Conservation (phyloP, 2,113 vertebrate genomes). For the Gallinago media region DNA sequence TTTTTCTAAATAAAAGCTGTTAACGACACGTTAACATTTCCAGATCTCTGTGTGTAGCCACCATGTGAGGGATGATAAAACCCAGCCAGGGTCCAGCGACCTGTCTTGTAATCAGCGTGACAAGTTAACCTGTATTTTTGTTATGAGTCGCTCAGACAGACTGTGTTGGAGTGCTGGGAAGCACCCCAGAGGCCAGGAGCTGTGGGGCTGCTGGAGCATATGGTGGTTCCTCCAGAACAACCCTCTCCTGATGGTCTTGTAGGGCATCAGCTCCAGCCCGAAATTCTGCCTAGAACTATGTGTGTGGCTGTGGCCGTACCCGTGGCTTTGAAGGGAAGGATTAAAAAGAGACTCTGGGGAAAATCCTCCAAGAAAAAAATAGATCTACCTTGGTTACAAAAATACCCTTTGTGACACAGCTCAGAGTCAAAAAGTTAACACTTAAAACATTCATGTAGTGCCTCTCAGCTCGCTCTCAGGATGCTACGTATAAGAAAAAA, state of each 20-base stretch:
- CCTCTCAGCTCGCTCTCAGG: not conserved
- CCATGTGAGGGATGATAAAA: not conserved
- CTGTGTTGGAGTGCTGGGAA: not conserved
- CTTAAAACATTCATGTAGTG: not conserved
- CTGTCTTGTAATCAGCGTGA: not conserved
- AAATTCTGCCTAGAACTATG: not conserved
- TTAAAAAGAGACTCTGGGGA: not conserved
- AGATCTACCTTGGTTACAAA: not conserved
- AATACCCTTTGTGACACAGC: not conserved
- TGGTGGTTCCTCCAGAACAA: not conserved
- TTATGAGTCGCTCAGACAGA: accelerated
- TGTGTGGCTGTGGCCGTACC: too few relatives aligned
- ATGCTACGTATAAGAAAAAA: not conserved
- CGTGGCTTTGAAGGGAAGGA: not conserved
- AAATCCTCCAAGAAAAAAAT: not conserved
- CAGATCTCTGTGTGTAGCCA: not conserved
- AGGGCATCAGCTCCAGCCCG: not conserved
- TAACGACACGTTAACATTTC: not conserved
- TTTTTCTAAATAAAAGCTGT: not conserved
- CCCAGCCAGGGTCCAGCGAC: not conserved
- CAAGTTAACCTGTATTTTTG: not conserved
- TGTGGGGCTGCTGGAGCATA: not conserved
- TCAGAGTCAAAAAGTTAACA: not conserved
- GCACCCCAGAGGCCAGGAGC: not conserved
- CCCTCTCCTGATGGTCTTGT: not conserved